Evolutionary conservation across 2,797 vertebrate species (phyloP), one percentile per base, ranked within the genome.

Genomic region (Danio jaintianensis): DNA sequence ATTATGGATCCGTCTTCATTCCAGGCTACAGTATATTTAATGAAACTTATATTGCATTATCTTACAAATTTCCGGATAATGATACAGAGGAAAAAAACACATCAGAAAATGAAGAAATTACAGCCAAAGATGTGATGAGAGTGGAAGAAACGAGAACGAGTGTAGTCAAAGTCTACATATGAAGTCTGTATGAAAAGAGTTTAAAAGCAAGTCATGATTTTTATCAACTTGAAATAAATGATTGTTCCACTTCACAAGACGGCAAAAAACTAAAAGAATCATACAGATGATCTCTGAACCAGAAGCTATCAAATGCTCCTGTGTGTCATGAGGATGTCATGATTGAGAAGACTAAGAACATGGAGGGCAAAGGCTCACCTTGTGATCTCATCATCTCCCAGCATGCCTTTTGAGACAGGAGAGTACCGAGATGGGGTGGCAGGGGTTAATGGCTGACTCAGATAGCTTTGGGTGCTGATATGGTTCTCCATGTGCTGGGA

Each of bases 401-500:
- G 90, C 91, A 96, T 87, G 88, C 93, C 90, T 92, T 96, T 96
- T 50, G 97, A 94, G 89, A 96, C 88, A 2, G 97, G 97, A 0
- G 97, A 98, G 67, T 97, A 98, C 78, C 96, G 93, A n/a, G 92
- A 90, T 43, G 93, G 93, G 16, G 94, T 95, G 45, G 93, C 85
- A 45, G 94, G 94, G 18, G 94, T 91, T 45, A 92, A 48, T 4
- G 92, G 82, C 76, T 95, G 95, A 75, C 95, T 95, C 93, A 96
- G 72, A 90, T 95, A 98, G 77, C 90, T 89, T 63, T 95, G 90
- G 22, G 95, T 92, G 82, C 92, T 95, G 88, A 98, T 93, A 85
- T 98, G 97, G 89, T 98, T 97, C 87, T 98, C 98, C 77, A 95
- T 90, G 83, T 96, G 95, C 38, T 95, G 96, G 80, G 96, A 94